phyloP scores from a whole-genome alignment of 2,797 vertebrate species.

The Lutjanus argentimaculatus region DNA sequence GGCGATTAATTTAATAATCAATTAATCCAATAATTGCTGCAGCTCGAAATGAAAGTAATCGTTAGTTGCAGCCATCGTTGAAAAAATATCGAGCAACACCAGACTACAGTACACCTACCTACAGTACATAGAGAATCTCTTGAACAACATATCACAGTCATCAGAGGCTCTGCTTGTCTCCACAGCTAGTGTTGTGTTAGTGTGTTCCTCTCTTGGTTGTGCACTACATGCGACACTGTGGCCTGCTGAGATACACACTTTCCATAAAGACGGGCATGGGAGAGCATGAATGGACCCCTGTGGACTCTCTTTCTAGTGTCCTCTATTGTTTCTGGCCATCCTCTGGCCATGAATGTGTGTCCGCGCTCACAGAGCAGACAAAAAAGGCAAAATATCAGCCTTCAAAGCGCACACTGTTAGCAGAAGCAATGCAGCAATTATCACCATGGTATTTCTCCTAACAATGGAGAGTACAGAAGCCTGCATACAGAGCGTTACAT shows the following conservation, averaged over 20 bases:
- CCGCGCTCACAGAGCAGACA: constrained; percentile 4
- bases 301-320: constrained; percentile 39
- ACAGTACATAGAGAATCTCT: too few species aligned
- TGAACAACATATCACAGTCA: background rate
- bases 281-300: constrained; percentile 60
- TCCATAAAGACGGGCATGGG: constrained; percentile 56
- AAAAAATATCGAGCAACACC: background rate
- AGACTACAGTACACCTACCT: background rate
- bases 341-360: constrained; percentile 26
- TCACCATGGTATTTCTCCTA: constrained; percentile 33
- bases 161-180: constrained; percentile 2
- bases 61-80: too few species aligned
- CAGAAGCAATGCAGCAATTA: constrained; percentile 16
- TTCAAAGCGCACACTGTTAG: constrained; percentile 48
- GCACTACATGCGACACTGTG: constrained; percentile 39
- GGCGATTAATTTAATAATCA: too few species aligned
- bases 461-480: constrained; percentile 34
- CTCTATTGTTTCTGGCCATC: constrained; percentile 44
- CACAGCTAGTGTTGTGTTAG: constrained; percentile 29
- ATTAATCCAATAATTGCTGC: too few species aligned
- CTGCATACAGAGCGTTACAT: constrained; percentile 47
- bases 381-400: constrained; percentile 40
- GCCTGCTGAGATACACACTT: constrained; percentile 68
- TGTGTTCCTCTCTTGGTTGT: constrained; percentile 25
- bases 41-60: too few species aligned